These are phyloP conservation scores for Hyles lineata DNA, from an alignment of 2,888 invertebrate genomes.

Conservation along the genomic window DNA sequence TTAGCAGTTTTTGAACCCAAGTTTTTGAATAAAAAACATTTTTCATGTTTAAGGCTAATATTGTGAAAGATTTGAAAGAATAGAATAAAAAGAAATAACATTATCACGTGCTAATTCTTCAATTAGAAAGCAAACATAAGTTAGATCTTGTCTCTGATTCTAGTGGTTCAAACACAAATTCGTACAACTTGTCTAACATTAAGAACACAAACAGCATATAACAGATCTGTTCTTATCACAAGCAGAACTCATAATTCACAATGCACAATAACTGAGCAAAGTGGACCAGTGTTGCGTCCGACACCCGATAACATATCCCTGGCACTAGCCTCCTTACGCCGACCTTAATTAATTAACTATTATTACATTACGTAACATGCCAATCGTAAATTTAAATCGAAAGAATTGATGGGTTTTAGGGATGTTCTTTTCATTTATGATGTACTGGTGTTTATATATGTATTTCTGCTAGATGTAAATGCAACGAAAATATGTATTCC, in stretches of 20 bases:
- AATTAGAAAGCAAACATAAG: too few species aligned
- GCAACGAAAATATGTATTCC: too few species aligned
- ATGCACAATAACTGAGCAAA: neutral
- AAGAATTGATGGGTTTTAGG: neutral
- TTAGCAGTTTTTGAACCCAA: neutral
- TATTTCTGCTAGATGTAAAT: too few species aligned
- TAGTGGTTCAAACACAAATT: too few species aligned
- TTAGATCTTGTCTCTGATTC: too few species aligned
- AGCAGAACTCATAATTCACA: neutral
- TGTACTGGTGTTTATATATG: too few species aligned
- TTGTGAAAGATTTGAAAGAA: too few species aligned
- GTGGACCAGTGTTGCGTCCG: slow-evolving; percentile 4
- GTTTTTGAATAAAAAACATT: neutral
- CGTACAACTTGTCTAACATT: too few species aligned
- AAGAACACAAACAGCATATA: neutral
- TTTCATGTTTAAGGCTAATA: too few species aligned
- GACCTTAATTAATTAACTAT: slow-evolving; percentile 30
- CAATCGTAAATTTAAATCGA: neutral
- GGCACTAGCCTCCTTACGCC: slow-evolving; percentile 14
- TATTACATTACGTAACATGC: slow-evolving; percentile 23
- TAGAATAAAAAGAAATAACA: too few species aligned
- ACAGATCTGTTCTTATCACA: slow-evolving; percentile 5
- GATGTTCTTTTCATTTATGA: too few species aligned
- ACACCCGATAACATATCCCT: slow-evolving; percentile 23
- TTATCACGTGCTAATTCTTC: too few species aligned